These are phyloP conservation scores for Dendrophyllia cribrosa DNA, from an alignment of 64 coral and sea anemone genomes.

Conservation along the genomic window DNA sequence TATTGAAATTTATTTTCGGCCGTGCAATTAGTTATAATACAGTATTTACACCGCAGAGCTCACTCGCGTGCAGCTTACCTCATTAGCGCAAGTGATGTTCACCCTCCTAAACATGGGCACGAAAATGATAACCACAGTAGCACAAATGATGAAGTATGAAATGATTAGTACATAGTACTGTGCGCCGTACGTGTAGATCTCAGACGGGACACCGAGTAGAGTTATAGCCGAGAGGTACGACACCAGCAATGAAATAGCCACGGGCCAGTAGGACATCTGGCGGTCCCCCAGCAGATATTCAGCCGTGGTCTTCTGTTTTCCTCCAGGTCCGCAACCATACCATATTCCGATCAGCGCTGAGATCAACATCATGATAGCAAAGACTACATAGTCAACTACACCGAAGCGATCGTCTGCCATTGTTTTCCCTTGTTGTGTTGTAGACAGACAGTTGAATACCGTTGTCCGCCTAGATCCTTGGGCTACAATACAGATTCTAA, in stretches of 20 bases:
- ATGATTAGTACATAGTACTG: conserved; percentile 58
- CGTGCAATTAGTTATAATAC: no score
- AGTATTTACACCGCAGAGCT: no score
- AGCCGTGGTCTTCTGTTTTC: conserved; percentile 72
- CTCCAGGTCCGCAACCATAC: conserved; percentile 68
- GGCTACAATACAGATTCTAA: no score
- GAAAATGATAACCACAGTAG: no score
- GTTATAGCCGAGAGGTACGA: conserved; percentile 83
- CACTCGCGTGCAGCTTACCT: no score
- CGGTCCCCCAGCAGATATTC: conserved; percentile 81
- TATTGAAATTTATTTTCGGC: no score
- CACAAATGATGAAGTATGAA: conserved; percentile 59
- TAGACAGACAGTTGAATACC: no score
- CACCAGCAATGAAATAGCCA: conserved; percentile 70
- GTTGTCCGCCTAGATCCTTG: no score
- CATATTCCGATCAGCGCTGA: conserved; percentile 82
- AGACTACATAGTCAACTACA: conserved; percentile 74
- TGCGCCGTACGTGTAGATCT: conserved; percentile 77
- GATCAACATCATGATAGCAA: conserved; percentile 64
- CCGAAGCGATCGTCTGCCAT: conserved; percentile 66
- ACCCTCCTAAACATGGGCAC: no score
- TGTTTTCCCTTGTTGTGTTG: no score
- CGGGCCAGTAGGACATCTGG: conserved; percentile 47
- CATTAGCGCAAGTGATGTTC: no score
- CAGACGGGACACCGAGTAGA: conserved; percentile 58